phyloP scores from a whole-genome alignment of 2,797 vertebrate species.

The Lepus townsendii region DNA sequence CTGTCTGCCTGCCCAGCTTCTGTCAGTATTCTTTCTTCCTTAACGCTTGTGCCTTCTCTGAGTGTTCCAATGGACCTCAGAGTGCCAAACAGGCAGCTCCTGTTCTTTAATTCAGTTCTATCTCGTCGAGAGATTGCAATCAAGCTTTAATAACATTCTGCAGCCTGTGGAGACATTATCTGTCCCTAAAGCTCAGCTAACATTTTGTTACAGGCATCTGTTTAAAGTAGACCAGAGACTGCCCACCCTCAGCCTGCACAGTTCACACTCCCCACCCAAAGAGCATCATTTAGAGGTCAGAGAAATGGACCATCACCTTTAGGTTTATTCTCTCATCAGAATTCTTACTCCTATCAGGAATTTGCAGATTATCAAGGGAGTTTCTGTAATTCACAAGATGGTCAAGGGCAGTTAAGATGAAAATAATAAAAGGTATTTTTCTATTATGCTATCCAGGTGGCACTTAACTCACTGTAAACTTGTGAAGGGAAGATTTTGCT shows the following conservation, averaged over 20 bases:
- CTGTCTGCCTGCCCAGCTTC: slow-evolving; percentile 61
- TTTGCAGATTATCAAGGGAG: not conserved
- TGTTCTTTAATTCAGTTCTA: slow-evolving; percentile 60
- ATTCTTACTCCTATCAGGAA: not conserved
- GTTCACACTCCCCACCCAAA: not conserved
- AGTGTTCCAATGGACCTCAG: slow-evolving; percentile 40
- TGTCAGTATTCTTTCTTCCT: slow-evolving; percentile 55
- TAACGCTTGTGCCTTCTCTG: not conserved
- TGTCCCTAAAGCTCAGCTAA: not conserved
- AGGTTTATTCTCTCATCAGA: not conserved
- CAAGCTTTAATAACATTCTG: slow-evolving; percentile 63
- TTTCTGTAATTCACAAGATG: not conserved
- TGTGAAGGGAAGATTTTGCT: not conserved
- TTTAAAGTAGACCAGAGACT: not conserved
- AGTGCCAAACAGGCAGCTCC: slow-evolving; percentile 49
- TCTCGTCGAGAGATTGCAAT: slow-evolving; percentile 70
- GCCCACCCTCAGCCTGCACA: not conserved
- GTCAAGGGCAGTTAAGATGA: not conserved
- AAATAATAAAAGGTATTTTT: not conserved
- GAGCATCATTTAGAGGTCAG: not conserved
- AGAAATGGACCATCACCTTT: not conserved
- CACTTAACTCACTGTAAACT: not conserved
- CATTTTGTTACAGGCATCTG: slow-evolving; percentile 15
- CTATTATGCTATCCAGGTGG: not conserved
- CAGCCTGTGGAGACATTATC: slow-evolving; percentile 38